Conservation (phyloP, 2,113 vertebrate species). For the Rhineura floridana region DNA sequence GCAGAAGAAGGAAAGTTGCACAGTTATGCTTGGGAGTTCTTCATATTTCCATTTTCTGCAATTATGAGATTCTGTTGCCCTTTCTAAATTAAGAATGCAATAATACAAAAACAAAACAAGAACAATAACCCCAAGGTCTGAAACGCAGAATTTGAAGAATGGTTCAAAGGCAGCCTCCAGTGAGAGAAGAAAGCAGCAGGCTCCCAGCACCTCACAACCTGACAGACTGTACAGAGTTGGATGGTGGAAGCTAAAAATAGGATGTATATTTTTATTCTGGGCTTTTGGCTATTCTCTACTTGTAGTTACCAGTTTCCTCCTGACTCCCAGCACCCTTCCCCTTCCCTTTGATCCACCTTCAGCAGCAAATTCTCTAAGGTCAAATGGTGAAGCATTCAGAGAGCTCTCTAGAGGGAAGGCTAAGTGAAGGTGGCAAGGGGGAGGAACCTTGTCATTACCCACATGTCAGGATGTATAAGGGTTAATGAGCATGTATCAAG, state of each 20-base stretch:
- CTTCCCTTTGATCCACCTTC: not conserved
- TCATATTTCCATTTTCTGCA: not conserved
- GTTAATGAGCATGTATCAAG: slow-evolving; percentile 10
- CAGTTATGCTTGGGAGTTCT: not conserved
- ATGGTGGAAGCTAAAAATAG: slow-evolving; percentile 27
- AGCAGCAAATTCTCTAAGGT: slow-evolving; percentile 1
- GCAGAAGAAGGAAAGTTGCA: not conserved
- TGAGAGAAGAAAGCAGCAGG: not conserved
- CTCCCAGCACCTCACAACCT: not conserved
- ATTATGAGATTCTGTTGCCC: not conserved
- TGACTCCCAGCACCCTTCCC: not conserved
- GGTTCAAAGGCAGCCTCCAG: not conserved
- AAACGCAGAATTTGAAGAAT: not conserved
- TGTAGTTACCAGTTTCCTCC: slow-evolving; percentile 14
- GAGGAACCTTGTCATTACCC: not conserved
- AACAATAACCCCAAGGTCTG: not conserved
- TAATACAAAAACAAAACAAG: not conserved
- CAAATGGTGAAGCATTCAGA: not conserved
- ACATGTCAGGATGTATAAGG: slow-evolving; percentile 2
- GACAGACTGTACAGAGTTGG: not conserved
- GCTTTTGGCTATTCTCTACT: slow-evolving; percentile 3
- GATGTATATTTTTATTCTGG: slow-evolving; percentile 12
- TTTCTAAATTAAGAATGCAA: not conserved
- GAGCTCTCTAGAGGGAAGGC: not conserved
- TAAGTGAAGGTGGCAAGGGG: not conserved